These are phyloP conservation scores for Geopemphigus sp. DNA, from an alignment of 1,140 invertebrate genomes.

Conservation along the genomic window DNA sequence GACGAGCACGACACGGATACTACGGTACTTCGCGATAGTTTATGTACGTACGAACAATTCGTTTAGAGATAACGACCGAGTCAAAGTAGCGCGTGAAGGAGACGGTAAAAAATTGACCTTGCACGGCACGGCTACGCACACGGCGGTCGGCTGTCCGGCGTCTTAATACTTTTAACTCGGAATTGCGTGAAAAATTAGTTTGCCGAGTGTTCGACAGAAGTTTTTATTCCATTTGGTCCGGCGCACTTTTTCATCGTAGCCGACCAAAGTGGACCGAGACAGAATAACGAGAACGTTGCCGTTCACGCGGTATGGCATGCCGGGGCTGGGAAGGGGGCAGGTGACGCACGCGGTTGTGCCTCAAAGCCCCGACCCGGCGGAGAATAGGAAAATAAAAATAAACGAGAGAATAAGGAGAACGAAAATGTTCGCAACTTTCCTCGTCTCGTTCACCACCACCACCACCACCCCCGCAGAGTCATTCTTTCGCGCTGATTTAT, in stretches of 20 bases:
- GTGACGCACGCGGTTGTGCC: background rate
- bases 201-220: background rate
- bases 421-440: constrained; percentile 16
- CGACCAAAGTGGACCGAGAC: background rate
- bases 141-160: too few species aligned
- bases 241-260: background rate
- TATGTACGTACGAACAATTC: too few species aligned
- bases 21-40: too few species aligned
- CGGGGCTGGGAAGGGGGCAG: background rate
- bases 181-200: too few species aligned
- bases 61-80: too few species aligned
- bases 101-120: too few species aligned
- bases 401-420: background rate
- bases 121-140: too few species aligned
- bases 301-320: too few species aligned
- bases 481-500: constrained; percentile 15
- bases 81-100: too few species aligned
- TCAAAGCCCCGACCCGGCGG: background rate
- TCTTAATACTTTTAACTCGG: too few species aligned
- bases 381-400: too few species aligned
- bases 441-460: background rate
- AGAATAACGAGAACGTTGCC: background rate
- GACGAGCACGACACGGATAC: too few species aligned
- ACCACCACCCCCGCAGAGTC: background rate
- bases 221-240: background rate